A percentile compares a stretch with the other conserved stretches of the same genome.
Evolutionary conservation across 1,140 invertebrate species (phyloP).

Genomic region (Centruroides sculpturatus): DNA sequence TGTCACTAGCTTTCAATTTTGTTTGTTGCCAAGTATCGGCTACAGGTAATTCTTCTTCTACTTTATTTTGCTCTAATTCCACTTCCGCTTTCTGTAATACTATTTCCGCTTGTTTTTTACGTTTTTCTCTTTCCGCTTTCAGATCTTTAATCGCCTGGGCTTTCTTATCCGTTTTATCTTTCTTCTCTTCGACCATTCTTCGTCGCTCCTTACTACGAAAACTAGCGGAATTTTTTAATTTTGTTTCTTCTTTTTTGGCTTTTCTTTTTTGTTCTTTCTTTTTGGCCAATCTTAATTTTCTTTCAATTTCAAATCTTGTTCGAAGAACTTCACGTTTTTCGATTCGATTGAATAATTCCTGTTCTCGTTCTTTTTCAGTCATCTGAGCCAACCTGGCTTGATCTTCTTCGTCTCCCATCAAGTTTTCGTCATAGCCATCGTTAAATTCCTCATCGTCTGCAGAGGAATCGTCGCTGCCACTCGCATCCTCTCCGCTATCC

Average conservation of each 20-base stretch:
- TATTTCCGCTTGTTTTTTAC: slow-evolving; percentile 32
- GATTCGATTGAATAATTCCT: slow-evolving; percentile 90
- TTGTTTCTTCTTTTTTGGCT: slow-evolving; percentile 28
- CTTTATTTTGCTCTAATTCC: slow-evolving; percentile 37
- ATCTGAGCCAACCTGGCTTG: slow-evolving; percentile 70
- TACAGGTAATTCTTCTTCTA: slow-evolving; percentile 38
- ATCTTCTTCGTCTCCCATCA: slow-evolving; percentile 95
- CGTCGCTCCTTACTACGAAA: slow-evolving; percentile 76
- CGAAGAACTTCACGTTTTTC: slow-evolving; percentile 85
- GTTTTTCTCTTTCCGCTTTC: slow-evolving; percentile 76
- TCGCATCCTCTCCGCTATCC: slow-evolving; percentile 27
- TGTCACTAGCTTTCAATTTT: slow-evolving; percentile 80
- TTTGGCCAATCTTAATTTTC: slow-evolving; percentile 73
- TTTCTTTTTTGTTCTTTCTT: slow-evolving; percentile 55
- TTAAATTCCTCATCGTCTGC: slow-evolving; percentile 48
- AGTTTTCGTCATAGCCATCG: slow-evolving; percentile 84
- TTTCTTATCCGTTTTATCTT: slow-evolving; percentile 67
- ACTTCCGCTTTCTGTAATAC: slow-evolving; percentile 29
- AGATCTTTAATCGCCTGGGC: slow-evolving; percentile 80
- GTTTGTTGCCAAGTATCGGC: slow-evolving; percentile 32
- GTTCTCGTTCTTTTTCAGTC: slow-evolving; percentile 93
- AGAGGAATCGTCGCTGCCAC: slow-evolving; percentile 23
- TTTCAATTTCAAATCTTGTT: slow-evolving; percentile 92
- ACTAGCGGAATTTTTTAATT: slow-evolving; percentile 39
- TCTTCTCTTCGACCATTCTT: slow-evolving; percentile 74